A percentile compares a stretch with the other conserved stretches of the same genome.
phyloP scores from a whole-genome alignment of 2,797 vertebrate genomes.

The Percopsis omiscomaycus region DNA sequence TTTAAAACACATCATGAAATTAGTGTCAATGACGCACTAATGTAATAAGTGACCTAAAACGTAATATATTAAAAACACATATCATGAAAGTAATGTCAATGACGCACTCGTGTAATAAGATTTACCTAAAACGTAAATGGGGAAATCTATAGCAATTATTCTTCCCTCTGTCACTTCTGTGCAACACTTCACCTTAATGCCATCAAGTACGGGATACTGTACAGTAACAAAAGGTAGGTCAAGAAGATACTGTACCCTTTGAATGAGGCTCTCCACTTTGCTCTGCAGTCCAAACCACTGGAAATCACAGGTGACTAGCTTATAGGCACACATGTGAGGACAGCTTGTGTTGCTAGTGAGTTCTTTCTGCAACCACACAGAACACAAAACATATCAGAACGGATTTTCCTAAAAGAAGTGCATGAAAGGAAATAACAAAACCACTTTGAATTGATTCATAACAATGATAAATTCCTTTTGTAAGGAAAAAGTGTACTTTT shows the following conservation, averaged over 20 bases:
- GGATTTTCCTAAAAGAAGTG: too few relatives aligned
- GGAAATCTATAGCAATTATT: not conserved
- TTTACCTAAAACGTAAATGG: too few relatives aligned
- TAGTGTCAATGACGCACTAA: too few relatives aligned
- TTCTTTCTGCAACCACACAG: constrained; percentile 80
- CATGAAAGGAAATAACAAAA: not conserved
- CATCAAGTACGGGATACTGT: constrained; percentile 1
- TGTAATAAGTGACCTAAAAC: too few relatives aligned
- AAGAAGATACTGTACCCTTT: constrained; percentile 76
- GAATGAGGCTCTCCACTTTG: constrained; percentile 87
- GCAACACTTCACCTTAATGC: not conserved
- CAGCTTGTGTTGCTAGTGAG: constrained; percentile 81
- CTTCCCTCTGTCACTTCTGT: not conserved
- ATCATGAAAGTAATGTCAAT: too few relatives aligned
- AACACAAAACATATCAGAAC: constrained; percentile 11
- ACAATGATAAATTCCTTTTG: too few relatives aligned
- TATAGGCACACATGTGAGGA: constrained; percentile 98
- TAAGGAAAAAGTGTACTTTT: too few relatives aligned
- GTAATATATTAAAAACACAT: too few relatives aligned
- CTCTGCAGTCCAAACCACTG: constrained; percentile 86
- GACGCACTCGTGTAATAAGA: too few relatives aligned
- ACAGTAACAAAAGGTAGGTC: not conserved
- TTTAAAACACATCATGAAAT: too few relatives aligned
- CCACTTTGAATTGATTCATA: not conserved
- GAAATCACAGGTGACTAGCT: constrained; percentile 92